phyloP scores from a whole-genome alignment of 92 coral and sea anemone genomes.

The Zoanthus gigantus region DNA sequence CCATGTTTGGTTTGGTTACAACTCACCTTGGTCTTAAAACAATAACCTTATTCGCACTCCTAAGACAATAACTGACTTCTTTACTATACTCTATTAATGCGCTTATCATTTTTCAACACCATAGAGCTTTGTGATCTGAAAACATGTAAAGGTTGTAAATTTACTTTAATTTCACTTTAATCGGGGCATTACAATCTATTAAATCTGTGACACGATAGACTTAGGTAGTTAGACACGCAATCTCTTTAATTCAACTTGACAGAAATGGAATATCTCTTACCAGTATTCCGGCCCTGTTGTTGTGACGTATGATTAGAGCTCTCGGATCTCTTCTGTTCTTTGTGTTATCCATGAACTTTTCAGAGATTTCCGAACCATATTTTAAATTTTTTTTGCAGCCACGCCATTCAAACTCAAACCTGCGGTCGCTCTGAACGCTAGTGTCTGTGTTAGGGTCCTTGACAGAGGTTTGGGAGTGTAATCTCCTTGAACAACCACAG shows the following conservation, averaged over 20 bases:
- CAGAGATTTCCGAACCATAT: slow-evolving; percentile 78
- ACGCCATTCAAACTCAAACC: slow-evolving; percentile 70
- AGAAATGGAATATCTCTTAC: slow-evolving; percentile 51
- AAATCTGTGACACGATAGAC: not conserved
- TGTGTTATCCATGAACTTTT: slow-evolving; percentile 71
- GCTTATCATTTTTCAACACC: not conserved
- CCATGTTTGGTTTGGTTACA: not conserved
- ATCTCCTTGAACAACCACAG: slow-evolving; percentile 76
- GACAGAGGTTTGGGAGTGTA: slow-evolving; percentile 32
- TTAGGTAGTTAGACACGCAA: not conserved
- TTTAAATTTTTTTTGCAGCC: slow-evolving; percentile 79
- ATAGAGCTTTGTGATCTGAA: not conserved
- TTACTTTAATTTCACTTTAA: slow-evolving; percentile 1
- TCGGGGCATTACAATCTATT: not conserved
- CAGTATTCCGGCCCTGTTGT: slow-evolving; percentile 91
- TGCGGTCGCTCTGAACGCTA: slow-evolving; percentile 25
- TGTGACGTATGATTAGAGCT: slow-evolving; percentile 80
- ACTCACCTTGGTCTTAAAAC: not conserved
- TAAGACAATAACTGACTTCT: not conserved
- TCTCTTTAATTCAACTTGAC: not conserved
- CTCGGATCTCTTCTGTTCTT: slow-evolving; percentile 76
- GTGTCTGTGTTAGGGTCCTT: slow-evolving; percentile 50
- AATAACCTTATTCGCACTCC: not conserved
- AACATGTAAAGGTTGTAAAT: not conserved
- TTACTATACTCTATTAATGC: not conserved